Conservation (phyloP, 2,888 invertebrate genomes). For the Tinea semifulvella region DNA sequence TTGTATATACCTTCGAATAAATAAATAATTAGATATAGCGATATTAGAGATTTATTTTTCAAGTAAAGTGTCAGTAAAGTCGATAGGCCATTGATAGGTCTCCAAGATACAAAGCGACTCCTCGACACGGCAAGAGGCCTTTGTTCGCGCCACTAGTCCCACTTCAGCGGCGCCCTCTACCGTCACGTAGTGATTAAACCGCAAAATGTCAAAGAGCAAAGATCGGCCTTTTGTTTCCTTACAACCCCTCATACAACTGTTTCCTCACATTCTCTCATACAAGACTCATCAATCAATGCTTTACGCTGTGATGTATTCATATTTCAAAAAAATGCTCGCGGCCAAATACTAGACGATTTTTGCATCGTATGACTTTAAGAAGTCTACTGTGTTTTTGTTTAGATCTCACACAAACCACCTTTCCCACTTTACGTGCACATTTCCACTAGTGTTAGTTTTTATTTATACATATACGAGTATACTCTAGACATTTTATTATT, state of each 20-base stretch:
- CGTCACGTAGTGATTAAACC: slow-evolving; percentile 56
- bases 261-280: background rate
- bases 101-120: background rate
- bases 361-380: too few relatives aligned
- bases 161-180: slow-evolving; percentile 25
- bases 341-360: slow-evolving; percentile 20
- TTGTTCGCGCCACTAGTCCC: slow-evolving; percentile 3
- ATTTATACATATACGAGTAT: too few relatives aligned
- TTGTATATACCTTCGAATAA: too few relatives aligned
- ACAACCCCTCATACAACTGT: background rate
- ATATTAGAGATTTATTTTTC: too few relatives aligned
- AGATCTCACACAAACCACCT: too few relatives aligned
- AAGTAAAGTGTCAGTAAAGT: too few relatives aligned
- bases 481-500: too few relatives aligned
- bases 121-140: slow-evolving; percentile 7
- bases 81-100: too few relatives aligned
- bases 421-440: too few relatives aligned
- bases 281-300: slow-evolving; percentile 42
- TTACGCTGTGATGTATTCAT: slow-evolving; percentile 44
- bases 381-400: too few relatives aligned
- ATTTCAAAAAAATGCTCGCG: slow-evolving; percentile 47
- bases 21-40: too few relatives aligned
- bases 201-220: slow-evolving; percentile 66
- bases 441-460: too few relatives aligned
- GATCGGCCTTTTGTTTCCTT: slow-evolving; percentile 45